Evolutionary conservation across 2,113 vertebrate genomes (phyloP), one percentile per base, ranked within the genome.

Genomic region (Fulmarus glacialis): DNA sequence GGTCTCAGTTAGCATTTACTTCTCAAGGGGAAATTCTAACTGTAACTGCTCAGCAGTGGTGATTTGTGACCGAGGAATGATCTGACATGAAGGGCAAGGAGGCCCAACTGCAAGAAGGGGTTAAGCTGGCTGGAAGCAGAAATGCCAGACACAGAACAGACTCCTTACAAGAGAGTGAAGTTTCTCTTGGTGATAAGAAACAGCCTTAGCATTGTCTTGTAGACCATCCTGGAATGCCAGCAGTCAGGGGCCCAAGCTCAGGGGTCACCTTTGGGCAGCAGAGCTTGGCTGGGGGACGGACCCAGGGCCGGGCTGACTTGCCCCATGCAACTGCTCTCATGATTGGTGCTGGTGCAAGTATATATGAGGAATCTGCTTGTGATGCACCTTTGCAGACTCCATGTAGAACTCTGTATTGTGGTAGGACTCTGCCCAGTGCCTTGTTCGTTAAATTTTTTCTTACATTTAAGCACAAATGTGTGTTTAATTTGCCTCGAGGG

Each of bases 331-430:
- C 10, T 4, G 4, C 26, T 15, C 23, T 47, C 1, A 1, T 38
- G 23, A 53, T 8, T 68, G 20, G 12, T 77, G 59, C n/a, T 36
- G 29, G 22, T 83, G 26, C 40, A 62, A 74, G 32, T 15, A 11
- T 42, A 5, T 34, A 9, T 66, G 47, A n/a, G 17, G 38, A 85
- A 68, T 58, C 20, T 30, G 16, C 26, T 68, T 77, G 43, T 36
- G 53, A 67, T 34, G 30, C 10, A 6, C 52, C 36, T 75, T 88
- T 66, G 32, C 45, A 71, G 75, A 24, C 21, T 91, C 34, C 6
- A 1, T 13, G n/a, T 52, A 70, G 50, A 59, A n/a, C 34, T 63
- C 38, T 0, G 0, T 70, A 27, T 45, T 86, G 43, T 21, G 23
- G 19, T 50, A 82, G 24, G 48, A 60, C 59, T 27, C 52, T 71